Evolutionary conservation across 1,140 invertebrate genomes (phyloP).

Genomic region (Neotoxoptera formosana): DNA sequence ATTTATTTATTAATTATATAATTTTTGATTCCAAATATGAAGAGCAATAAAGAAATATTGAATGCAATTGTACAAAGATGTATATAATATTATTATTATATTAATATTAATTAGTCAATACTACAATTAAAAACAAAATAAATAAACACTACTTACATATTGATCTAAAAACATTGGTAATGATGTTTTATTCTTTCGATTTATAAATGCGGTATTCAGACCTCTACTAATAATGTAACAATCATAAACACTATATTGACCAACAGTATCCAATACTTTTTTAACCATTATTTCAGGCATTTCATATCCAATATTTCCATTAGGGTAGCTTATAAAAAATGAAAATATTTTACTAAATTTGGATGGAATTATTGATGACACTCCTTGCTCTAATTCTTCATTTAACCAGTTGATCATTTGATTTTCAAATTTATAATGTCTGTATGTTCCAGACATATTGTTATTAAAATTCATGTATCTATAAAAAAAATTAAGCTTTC

Average conservation of each 20-base stretch:
- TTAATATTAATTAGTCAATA: neutral
- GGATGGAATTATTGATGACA: conserved; percentile 40
- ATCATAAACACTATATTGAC: conserved; percentile 52
- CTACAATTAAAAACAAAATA: neutral
- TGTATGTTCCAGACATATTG: conserved; percentile 51
- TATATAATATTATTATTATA: neutral
- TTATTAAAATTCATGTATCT: conserved; percentile 54
- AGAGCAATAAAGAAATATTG: neutral
- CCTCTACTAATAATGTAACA: conserved; percentile 50
- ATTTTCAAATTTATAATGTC: conserved; percentile 46
- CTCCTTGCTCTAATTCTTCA: conserved; percentile 27
- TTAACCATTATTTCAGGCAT: conserved; percentile 25
- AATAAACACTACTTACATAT: conserved; percentile 45
- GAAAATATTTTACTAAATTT: conserved; percentile 49
- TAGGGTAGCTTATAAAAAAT: conserved; percentile 50
- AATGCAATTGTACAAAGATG: neutral
- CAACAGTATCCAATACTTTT: conserved; percentile 34
- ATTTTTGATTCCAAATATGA: neutral
- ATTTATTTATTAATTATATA: neutral
- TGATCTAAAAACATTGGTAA: conserved; percentile 44
- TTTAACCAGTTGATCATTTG: conserved; percentile 49
- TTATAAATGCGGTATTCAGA: conserved; percentile 39
- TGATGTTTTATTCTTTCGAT: conserved; percentile 25
- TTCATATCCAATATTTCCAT: conserved; percentile 27
- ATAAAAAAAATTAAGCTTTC: conserved; percentile 23